Conservation (phyloP, 2,888 invertebrate genomes). For the Tetranychus piercei region DNA sequence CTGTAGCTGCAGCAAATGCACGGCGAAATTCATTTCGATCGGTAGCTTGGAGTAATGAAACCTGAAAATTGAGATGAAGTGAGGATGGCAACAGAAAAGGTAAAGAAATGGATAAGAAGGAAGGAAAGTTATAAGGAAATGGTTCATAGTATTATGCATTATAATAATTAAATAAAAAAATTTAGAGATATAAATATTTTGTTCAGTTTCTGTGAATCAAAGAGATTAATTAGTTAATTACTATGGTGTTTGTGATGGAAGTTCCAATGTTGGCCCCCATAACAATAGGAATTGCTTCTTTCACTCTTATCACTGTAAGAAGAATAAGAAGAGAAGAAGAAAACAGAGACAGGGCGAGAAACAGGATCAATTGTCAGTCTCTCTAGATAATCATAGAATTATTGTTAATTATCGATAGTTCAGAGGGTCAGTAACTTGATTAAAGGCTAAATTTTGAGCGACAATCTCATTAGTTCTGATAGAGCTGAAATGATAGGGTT, state of each 20-base stretch:
- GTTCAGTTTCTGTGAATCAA: conserved; percentile 34
- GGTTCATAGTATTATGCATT: background rate
- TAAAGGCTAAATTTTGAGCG: too few species aligned
- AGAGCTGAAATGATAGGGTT: too few species aligned
- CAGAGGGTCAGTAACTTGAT: too few species aligned
- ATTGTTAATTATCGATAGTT: too few species aligned
- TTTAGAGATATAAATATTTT: conserved; percentile 18
- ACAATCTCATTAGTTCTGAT: too few species aligned
- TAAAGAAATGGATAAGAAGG: background rate
- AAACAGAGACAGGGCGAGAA: background rate
- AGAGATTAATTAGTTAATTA: conserved; percentile 2
- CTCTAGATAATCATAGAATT: background rate
- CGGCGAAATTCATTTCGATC: conserved; percentile 36
- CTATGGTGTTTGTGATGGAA: conserved; percentile 40
- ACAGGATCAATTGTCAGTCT: background rate
- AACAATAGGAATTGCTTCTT: conserved; percentile 38
- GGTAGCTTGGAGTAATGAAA: conserved; percentile 28
- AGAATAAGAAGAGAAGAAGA: conserved; percentile 1
- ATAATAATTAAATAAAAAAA: background rate
- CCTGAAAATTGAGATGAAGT: background rate
- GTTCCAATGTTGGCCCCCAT: conserved; percentile 42
- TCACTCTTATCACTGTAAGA: conserved; percentile 31
- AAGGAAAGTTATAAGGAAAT: conserved; percentile 5
- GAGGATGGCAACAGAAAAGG: background rate
- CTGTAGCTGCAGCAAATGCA: conserved; percentile 40